Evolutionary conservation across 2,888 invertebrate genomes (phyloP).

Genomic region (Xylocampa areola): DNA sequence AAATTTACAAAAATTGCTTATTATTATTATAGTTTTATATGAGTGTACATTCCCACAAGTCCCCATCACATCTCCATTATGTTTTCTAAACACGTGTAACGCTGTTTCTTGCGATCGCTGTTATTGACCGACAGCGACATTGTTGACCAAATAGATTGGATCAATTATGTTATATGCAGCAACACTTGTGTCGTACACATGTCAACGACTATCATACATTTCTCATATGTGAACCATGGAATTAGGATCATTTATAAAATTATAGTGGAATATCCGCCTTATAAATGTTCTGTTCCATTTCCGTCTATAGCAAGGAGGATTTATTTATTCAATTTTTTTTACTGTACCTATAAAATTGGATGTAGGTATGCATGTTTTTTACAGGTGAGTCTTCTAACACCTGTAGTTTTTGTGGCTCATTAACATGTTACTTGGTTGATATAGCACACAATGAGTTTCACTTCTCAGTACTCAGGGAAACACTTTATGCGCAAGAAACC

Average conservation of each 20-base stretch:
- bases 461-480: conserved; percentile 12
- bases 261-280: too few relatives aligned
- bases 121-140: conserved; percentile 19
- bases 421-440: conserved; percentile 1
- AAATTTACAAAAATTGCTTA: too few relatives aligned
- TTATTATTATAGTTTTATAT: conserved; percentile 6
- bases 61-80: conserved; percentile 11
- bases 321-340: too few relatives aligned
- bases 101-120: conserved; percentile 3
- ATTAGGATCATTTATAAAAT: too few relatives aligned
- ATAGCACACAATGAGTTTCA: conserved; percentile 1
- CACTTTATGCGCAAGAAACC: conserved; percentile 9
- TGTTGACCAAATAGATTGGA: conserved; percentile 32
- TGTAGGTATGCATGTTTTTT: too few relatives aligned
- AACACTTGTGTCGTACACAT: conserved; percentile 5
- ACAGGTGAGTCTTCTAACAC: conserved; percentile 5
- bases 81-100: conserved; percentile 21
- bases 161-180: conserved; percentile 4
- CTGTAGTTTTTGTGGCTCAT: conserved; percentile 14
- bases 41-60: background rate
- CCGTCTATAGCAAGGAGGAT: too few relatives aligned
- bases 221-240: background rate
- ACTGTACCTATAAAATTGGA: too few relatives aligned
- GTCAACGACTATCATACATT: too few relatives aligned
- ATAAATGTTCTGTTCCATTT: too few relatives aligned